These are phyloP conservation scores for Magallana gigas DNA, from an alignment of 1,140 invertebrate species.

Conservation along the genomic window DNA sequence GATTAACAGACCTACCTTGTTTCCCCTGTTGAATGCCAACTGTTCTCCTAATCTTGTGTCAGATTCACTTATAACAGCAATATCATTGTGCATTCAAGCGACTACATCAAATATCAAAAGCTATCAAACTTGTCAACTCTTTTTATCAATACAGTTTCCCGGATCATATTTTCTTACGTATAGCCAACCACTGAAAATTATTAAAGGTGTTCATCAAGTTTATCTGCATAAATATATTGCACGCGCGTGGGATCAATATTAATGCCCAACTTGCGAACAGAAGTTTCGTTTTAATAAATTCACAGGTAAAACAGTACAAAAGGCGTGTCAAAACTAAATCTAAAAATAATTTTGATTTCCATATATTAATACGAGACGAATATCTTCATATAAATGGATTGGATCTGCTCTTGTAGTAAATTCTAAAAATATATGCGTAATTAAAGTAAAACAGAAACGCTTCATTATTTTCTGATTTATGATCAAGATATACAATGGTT, in stretches of 20 bases:
- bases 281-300: neutral
- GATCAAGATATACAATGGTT: neutral
- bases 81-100: conserved; percentile 29
- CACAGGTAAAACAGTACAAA: neutral
- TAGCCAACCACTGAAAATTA: neutral
- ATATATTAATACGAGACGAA: neutral
- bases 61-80: conserved; percentile 7
- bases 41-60: neutral
- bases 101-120: conserved; percentile 25
- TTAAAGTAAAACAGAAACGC: neutral
- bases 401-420: neutral
- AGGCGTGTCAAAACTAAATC: neutral
- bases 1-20: neutral
- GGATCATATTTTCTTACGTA: neutral
- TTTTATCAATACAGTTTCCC: conserved; percentile 16
- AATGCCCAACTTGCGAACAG: neutral
- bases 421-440: conserved; percentile 27
- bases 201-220: neutral
- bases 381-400: neutral
- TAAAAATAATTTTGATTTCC: neutral
- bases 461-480: neutral
- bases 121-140: conserved; percentile 9
- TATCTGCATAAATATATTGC: neutral
- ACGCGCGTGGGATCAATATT: conserved; percentile 8
- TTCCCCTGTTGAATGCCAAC: neutral